Base-by-base conservation (phyloP, 2,113 vertebrate species). In the Anser brachyrhynchus region DNA sequence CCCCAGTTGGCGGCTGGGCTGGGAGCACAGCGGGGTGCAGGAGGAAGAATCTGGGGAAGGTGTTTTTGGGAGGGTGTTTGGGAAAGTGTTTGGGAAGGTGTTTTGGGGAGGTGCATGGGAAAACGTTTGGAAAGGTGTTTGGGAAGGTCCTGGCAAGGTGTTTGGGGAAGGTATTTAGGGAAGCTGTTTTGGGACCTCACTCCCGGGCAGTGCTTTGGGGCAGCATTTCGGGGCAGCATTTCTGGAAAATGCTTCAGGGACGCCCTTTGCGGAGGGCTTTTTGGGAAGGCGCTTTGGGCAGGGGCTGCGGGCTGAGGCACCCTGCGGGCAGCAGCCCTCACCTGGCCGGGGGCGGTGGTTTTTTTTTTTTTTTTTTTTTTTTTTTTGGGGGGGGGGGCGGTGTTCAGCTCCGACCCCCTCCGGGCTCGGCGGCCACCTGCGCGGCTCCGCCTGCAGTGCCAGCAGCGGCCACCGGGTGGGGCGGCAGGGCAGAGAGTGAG, bases 401-500 rank as follows among this genome's bases (percentile, higher is more conserved):
- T 31, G 12, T 54, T 51, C 49, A 51, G 22, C 49, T 51, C 23
- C 39, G 33, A 62, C 21, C 14, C 37, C 37, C 37, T 46, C 51
- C 49, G 49, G 21, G 11, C 12, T 61, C 21, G 33, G 59, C 58
- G 12, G 39, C 8, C 77, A 77, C 92, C 84, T 79, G 78, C 65
- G 25, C 23, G 44, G 31, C 10, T 10, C 6, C 37, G 54, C 61
- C 70, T 95, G 97, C 92, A 94, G 95, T 97, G 39, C 96, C 83
- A 7, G 0, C 26, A 46, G 26, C 62, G 43, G 81, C 97, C 98
- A 97, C 97, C 87, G 95, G 97, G 98, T 97, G 97, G 97, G 91
- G 97, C 95, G 71, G 64, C 92, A 97, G 95, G 97, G 96, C 95
- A 93, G 83, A 93, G 93, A 97, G 97, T 97, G 97, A 96, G 86